Conservation (phyloP, 2,113 vertebrate species). For the Heloderma charlesbogerti region DNA sequence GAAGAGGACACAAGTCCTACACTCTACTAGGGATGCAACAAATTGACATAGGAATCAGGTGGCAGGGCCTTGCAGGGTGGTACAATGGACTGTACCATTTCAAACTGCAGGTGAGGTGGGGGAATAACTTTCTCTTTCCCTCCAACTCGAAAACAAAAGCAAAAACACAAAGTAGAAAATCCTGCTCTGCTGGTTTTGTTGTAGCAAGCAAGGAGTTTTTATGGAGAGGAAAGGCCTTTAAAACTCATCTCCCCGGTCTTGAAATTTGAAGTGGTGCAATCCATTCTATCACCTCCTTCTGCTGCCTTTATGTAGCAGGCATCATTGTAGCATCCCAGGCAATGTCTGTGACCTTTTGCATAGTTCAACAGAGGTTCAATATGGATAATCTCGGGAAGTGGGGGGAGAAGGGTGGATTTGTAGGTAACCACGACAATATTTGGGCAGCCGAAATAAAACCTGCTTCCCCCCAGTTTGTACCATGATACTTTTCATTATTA, state of each 20-base stretch:
- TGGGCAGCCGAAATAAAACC: conserved; percentile 22
- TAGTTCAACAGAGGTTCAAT: conserved; percentile 25
- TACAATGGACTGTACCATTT: too few species aligned
- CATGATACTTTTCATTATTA: too few species aligned
- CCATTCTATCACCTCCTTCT: not conserved
- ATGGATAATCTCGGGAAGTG: conserved; percentile 23
- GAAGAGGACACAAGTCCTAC: too few species aligned
- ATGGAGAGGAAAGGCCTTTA: not conserved
- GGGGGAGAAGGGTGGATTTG: not conserved
- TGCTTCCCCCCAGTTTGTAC: not conserved
- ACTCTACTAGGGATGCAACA: too few species aligned
- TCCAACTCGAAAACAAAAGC: too few species aligned
- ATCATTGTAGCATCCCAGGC: not conserved
- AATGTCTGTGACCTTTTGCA: not conserved
- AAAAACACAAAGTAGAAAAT: too few species aligned
- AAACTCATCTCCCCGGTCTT: not conserved
- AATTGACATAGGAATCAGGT: too few species aligned
- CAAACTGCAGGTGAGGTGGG: too few species aligned
- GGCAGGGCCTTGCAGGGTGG: too few species aligned
- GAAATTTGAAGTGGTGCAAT: not conserved
- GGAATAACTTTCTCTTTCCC: too few species aligned
- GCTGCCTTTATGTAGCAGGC: not conserved
- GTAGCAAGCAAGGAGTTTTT: not conserved
- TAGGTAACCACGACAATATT: conserved; percentile 10
- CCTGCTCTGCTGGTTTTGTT: not conserved